These are phyloP conservation scores for Teleopsis dalmanni DNA, from an alignment of 1,140 invertebrate species.

Conservation along the genomic window DNA sequence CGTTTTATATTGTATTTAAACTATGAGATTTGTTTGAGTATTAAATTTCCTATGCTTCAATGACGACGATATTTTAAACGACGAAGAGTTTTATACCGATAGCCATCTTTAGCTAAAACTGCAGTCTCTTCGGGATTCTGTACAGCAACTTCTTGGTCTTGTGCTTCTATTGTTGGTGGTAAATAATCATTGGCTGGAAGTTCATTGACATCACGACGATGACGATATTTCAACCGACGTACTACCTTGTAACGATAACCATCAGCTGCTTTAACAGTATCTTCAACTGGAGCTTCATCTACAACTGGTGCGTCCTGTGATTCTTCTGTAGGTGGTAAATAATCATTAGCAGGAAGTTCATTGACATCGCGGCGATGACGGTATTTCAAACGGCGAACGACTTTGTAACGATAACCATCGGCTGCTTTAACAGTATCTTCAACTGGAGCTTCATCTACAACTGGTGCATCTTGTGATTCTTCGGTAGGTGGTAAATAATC, in stretches of 20 bases:
- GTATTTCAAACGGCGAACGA: conserved; percentile 18
- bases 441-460: background rate
- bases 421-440: conserved; percentile 13
- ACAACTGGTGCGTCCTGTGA: conserved; percentile 9
- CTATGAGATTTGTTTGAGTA: conserved; percentile 3
- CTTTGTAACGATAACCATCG: conserved; percentile 24
- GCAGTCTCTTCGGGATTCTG: conserved; percentile 15
- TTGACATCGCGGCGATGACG: conserved; percentile 24
- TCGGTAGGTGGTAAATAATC: conserved; percentile 18
- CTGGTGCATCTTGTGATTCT: conserved; percentile 16
- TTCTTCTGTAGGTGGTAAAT: conserved; percentile 22
- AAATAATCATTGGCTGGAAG: conserved; percentile 25
- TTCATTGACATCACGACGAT: conserved; percentile 32
- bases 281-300: conserved; percentile 7
- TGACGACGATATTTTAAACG: conserved; percentile 23
- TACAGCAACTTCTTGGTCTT: conserved; percentile 8
- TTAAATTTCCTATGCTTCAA: conserved; percentile 2
- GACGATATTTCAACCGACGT: conserved; percentile 35
- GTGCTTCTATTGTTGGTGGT: conserved; percentile 20
- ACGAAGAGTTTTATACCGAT: conserved; percentile 29
- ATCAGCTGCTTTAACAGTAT: conserved; percentile 21
- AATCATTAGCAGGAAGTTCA: conserved; percentile 21
- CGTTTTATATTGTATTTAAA: background rate
- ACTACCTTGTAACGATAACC: conserved; percentile 40
- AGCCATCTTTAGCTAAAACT: conserved; percentile 25